Conservation (phyloP, 2,888 invertebrate species). For the Myathropa florea region DNA sequence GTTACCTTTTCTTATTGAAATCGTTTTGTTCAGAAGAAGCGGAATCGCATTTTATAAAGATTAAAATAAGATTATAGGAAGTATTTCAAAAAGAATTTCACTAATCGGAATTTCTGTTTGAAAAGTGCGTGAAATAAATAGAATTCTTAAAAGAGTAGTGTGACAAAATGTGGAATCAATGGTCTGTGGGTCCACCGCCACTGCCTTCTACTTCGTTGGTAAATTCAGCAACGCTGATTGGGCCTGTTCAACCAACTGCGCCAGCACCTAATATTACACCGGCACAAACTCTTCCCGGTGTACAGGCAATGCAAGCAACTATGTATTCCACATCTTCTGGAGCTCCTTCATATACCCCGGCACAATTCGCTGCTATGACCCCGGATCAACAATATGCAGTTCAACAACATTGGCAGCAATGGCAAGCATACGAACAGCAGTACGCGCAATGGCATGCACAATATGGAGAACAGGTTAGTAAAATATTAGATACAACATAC, state of each 20-base stretch:
- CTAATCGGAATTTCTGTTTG: background rate
- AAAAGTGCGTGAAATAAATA: background rate
- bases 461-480: constrained; percentile 79
- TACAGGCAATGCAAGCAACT: background rate
- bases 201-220: constrained; percentile 46
- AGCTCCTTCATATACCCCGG: constrained; percentile 75
- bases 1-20: constrained; percentile 32
- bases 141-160: background rate
- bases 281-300: background rate
- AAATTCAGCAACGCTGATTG: constrained; percentile 67
- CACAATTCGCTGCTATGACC: constrained; percentile 78
- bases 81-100: too few species aligned
- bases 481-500: background rate
- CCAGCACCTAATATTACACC: background rate
- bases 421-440: constrained; percentile 80
- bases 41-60: background rate
- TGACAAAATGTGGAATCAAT: constrained; percentile 76
- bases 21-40: constrained; percentile 1
- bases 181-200: constrained; percentile 72
- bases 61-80: background rate
- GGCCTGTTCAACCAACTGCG: constrained; percentile 64
- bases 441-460: constrained; percentile 81
- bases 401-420: constrained; percentile 80
- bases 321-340: constrained; percentile 20
- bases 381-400: constrained; percentile 79